A percentile compares a stretch with the other conserved stretches of the same genome.
These are phyloP conservation scores for Cheilosia variabilis DNA, from an alignment of 2,888 invertebrate species.

Conservation along the genomic window DNA sequence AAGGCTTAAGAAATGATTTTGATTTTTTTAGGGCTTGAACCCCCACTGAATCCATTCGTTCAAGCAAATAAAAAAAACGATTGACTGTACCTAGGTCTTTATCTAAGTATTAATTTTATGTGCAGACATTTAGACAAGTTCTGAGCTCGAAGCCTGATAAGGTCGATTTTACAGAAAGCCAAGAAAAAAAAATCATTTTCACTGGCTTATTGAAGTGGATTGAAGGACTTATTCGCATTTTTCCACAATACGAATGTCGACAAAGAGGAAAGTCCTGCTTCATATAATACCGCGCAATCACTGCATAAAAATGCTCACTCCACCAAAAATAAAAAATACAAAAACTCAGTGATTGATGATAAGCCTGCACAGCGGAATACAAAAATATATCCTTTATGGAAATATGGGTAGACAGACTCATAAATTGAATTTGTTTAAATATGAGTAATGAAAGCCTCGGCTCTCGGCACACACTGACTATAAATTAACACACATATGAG, in stretches of 20 bases:
- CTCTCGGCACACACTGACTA: conserved; percentile 22
- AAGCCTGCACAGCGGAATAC: conserved; percentile 32
- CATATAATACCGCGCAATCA: background rate
- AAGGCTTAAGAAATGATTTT: no score
- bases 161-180: no score
- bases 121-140: no score
- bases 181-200: no score
- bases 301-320: background rate
- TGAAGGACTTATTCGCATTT: no score
- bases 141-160: no score
- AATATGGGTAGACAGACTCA: conserved; percentile 42
- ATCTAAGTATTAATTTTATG: background rate
- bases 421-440: conserved; percentile 71
- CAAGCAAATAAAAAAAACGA: no score
- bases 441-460: conserved; percentile 53
- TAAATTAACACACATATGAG: conserved; percentile 53
- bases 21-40: no score
- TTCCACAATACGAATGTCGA: no score
- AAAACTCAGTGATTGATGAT: conserved; percentile 39
- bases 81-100: no score
- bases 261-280: background rate
- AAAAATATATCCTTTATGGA: conserved; percentile 55
- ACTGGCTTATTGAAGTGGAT: no score
- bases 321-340: conserved; percentile 4
- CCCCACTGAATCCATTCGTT: no score